Percentiles rank a stretch among this genome's conserved stretches.
These are phyloP conservation scores for Hydrocynus forskahlii DNA, from an alignment of 2,797 vertebrate genomes.

Conservation along the genomic window DNA sequence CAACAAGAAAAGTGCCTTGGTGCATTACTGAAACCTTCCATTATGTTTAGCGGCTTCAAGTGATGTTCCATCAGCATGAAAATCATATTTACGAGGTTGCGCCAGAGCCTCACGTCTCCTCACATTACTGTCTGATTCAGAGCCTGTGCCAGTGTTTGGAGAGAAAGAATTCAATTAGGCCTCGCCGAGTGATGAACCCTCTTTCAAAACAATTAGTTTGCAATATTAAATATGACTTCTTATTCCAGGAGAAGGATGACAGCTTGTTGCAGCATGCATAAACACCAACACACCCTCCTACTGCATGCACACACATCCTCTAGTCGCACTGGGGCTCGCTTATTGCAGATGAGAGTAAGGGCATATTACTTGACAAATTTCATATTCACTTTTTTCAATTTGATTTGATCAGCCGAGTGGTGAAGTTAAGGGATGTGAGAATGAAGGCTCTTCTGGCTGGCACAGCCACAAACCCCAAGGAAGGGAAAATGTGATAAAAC, in stretches of 20 bases:
- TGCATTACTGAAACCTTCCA: constrained; percentile 54
- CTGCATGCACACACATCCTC: background rate
- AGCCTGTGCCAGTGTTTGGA: constrained; percentile 39
- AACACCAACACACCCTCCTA: background rate
- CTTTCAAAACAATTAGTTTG: constrained; percentile 58
- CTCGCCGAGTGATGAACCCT: constrained; percentile 41
- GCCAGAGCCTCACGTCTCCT: constrained; percentile 54
- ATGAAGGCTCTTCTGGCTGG: constrained; percentile 8
- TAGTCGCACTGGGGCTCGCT: background rate
- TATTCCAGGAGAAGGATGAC: constrained; percentile 41
- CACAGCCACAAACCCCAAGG: constrained; percentile 7
- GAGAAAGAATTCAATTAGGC: constrained; percentile 52
- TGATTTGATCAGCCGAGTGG: constrained; percentile 26
- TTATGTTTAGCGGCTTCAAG: constrained; percentile 58
- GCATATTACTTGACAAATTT: constrained; percentile 19
- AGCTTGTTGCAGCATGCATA: background rate
- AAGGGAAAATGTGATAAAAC: constrained; percentile 36
- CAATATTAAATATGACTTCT: constrained; percentile 53
- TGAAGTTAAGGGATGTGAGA: constrained; percentile 29
- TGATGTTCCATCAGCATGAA: constrained; percentile 61
- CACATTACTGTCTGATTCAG: constrained; percentile 47
- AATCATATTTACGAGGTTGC: constrained; percentile 58
- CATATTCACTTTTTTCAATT: constrained; percentile 31
- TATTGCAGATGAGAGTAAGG: constrained; percentile 18
- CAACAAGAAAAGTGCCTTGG: constrained; percentile 40